Evolutionary conservation across 1,140 invertebrate genomes (phyloP).

Genomic region (Tetragnatha versicolor): DNA sequence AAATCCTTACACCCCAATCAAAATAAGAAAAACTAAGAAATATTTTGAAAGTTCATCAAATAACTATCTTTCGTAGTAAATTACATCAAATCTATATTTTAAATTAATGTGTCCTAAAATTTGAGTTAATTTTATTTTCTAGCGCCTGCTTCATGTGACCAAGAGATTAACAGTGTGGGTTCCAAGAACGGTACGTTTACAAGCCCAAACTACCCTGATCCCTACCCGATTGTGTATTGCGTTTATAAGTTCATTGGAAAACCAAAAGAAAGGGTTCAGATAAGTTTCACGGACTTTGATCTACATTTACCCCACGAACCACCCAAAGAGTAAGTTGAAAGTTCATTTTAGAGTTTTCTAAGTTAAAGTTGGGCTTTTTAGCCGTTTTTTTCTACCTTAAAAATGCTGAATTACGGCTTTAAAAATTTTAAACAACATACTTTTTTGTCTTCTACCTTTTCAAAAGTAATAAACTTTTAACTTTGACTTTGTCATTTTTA

Average conservation of each 20-base stretch:
- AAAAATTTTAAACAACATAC: no score
- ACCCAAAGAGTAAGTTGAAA: slow-evolving; percentile 70
- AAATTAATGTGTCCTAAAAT: background rate
- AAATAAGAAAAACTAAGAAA: no score
- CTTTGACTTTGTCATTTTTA: no score
- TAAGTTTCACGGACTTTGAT: slow-evolving; percentile 76
- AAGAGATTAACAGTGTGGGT: slow-evolving; percentile 57
- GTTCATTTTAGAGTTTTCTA: background rate
- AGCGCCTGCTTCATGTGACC: slow-evolving; percentile 69
- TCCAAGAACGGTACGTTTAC: slow-evolving; percentile 79
- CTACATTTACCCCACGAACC: slow-evolving; percentile 69
- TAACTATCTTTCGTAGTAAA: no score
- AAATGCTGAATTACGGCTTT: no score
- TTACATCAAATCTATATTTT: background rate
- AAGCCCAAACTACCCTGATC: slow-evolving; percentile 77
- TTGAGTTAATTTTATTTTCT: slow-evolving; percentile 52
- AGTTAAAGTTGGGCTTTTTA: no score
- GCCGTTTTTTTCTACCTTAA: no score
- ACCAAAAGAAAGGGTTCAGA: slow-evolving; percentile 76
- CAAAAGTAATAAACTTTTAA: no score
- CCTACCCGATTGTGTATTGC: slow-evolving; percentile 78
- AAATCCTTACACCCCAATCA: no score
- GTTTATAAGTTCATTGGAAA: slow-evolving; percentile 83
- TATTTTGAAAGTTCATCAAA: no score
- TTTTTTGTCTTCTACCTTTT: no score